Evolutionary conservation across 2,113 vertebrate species (phyloP).

Genomic region (Cichladusa arquata): DNA sequence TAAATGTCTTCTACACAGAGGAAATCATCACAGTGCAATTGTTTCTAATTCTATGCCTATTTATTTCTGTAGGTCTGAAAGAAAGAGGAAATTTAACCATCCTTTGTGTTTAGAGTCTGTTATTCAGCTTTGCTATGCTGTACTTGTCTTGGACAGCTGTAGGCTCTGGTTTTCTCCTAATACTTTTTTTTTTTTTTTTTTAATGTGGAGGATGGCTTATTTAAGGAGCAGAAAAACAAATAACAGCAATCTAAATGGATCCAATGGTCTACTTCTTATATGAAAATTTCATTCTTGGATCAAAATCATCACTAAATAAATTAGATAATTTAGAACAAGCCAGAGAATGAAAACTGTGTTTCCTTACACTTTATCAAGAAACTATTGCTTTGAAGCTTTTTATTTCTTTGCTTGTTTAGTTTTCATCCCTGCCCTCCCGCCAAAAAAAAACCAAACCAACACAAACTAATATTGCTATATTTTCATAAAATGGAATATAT

Average conservation of each 20-base stretch:
- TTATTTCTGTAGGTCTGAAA: not conserved
- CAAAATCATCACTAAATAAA: not conserved
- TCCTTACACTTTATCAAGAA: not conserved
- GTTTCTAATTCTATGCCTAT: not conserved
- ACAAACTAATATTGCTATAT: not conserved
- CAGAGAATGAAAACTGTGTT: not conserved
- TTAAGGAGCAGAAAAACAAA: not conserved
- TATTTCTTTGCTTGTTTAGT: not conserved
- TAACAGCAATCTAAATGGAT: not conserved
- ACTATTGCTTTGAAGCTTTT: not conserved
- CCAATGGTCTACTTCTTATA: not conserved
- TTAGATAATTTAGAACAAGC: not conserved
- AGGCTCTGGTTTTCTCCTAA: not conserved
- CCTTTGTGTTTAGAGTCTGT: not conserved
- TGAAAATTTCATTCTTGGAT: not conserved
- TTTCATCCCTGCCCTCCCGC: not conserved
- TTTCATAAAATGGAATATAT: not conserved
- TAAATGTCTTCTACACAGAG: not conserved
- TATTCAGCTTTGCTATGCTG: not conserved
- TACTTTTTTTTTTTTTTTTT: not conserved
- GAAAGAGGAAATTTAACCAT: not conserved
- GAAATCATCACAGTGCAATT: not conserved
- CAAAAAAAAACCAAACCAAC: not conserved
- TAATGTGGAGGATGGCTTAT: not conserved
- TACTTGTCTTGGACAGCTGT: not conserved